Percentiles rank a stretch among this genome's conserved stretches.
Evolutionary conservation across 1,140 invertebrate species (phyloP).

Genomic region (Drosophila bipectinata): DNA sequence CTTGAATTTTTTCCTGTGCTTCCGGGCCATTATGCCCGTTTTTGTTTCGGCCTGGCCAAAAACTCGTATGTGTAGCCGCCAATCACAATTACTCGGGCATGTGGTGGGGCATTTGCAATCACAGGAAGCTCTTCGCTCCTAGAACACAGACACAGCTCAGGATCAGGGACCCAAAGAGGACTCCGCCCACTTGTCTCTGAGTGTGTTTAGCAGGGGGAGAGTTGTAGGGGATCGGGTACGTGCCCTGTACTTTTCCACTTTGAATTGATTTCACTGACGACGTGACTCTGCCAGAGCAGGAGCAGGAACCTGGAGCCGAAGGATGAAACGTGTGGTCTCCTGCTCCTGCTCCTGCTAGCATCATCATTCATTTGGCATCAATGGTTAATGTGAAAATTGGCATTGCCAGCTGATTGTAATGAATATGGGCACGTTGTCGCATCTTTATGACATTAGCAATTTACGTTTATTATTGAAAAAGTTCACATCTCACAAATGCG

Average conservation of each 20-base stretch:
- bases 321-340: slow-evolving; percentile 1
- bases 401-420: slow-evolving; percentile 67
- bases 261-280: slow-evolving; percentile 57
- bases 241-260: slow-evolving; percentile 60
- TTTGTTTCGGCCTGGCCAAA: slow-evolving; percentile 33
- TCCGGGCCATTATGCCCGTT: slow-evolving; percentile 7
- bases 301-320: background rate
- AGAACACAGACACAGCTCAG: slow-evolving; percentile 1
- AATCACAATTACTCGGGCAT: slow-evolving; percentile 71
- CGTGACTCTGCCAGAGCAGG: slow-evolving; percentile 29
- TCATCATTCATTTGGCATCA: slow-evolving; percentile 75
- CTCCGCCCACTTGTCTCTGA: slow-evolving; percentile 29
- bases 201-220: slow-evolving; percentile 11
- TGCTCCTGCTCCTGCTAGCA: slow-evolving; percentile 21
- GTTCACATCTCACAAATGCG: background rate
- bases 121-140: slow-evolving; percentile 23
- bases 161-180: slow-evolving; percentile 2
- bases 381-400: slow-evolving; percentile 76
- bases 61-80: slow-evolving; percentile 59
- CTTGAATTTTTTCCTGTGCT: slow-evolving; percentile 6
- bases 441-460: slow-evolving; percentile 72
- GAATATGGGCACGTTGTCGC: slow-evolving; percentile 64
- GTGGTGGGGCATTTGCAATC: slow-evolving; percentile 48
- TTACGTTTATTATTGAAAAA: slow-evolving; percentile 54
- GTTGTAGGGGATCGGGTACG: slow-evolving; percentile 37